Conservation (phyloP, 2,113 vertebrate genomes). For the Strix aluco region DNA sequence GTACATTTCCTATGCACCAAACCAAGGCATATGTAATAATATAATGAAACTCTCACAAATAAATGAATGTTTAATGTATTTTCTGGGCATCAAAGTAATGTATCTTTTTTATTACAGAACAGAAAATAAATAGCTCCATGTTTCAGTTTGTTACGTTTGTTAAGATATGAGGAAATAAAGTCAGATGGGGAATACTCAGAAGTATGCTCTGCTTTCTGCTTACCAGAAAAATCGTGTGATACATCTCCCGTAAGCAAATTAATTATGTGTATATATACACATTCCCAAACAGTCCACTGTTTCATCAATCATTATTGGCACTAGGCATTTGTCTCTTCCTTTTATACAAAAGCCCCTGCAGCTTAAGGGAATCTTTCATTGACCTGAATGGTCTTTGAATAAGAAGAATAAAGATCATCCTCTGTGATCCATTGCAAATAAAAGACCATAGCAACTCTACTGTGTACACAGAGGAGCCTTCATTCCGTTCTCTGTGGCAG, state of each 20-base stretch:
- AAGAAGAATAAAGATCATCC: background rate
- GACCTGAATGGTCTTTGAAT: background rate
- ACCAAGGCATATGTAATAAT: background rate
- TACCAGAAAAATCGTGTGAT: background rate
- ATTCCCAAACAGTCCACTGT: background rate
- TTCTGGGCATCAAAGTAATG: background rate
- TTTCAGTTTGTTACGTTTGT: conserved; percentile 24
- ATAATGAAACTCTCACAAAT: conserved; percentile 19
- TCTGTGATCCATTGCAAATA: background rate
- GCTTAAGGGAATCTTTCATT: background rate
- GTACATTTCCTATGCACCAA: background rate
- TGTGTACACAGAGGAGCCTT: background rate
- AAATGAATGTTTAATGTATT: conserved; percentile 55
- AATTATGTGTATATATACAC: background rate
- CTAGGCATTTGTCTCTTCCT: background rate
- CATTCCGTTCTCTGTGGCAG: background rate
- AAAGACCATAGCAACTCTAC: background rate
- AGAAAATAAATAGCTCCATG: conserved; percentile 1
- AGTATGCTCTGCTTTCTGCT: background rate
- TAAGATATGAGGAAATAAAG: conserved; percentile 21
- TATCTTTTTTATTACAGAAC: conserved; percentile 9
- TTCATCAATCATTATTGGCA: background rate
- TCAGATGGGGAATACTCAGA: background rate
- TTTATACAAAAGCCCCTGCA: background rate
- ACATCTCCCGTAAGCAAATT: background rate